Evolutionary conservation across 2,113 vertebrate species (phyloP).

Genomic region (Nansenia antarctica): DNA sequence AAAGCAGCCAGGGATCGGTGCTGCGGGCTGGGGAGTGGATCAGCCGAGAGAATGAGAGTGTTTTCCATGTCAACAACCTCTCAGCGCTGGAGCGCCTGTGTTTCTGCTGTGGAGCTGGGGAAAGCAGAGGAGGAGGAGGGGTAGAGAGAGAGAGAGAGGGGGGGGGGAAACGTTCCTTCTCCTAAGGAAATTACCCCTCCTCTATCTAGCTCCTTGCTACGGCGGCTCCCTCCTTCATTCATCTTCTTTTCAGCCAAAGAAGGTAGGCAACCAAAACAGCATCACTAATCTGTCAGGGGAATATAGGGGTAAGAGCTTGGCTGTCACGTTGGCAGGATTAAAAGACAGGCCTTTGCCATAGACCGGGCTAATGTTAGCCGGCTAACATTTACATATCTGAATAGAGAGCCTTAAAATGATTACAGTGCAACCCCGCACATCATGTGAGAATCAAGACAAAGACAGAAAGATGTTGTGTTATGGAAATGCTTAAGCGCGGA

Average conservation of each 20-base stretch:
- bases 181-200: slow-evolving; percentile 50
- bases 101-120: slow-evolving; percentile 53
- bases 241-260: slow-evolving; percentile 49
- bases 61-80: slow-evolving; percentile 62
- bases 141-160: slow-evolving; percentile 15
- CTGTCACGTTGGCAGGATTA: slow-evolving; percentile 61
- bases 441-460: slow-evolving; percentile 16
- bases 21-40: slow-evolving; percentile 38
- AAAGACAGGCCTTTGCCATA: slow-evolving; percentile 38
- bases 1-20: slow-evolving; percentile 29
- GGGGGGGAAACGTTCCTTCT: slow-evolving; percentile 56
- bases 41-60: slow-evolving; percentile 52
- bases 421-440: slow-evolving; percentile 34
- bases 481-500: slow-evolving; percentile 24
- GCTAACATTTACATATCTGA: not conserved
- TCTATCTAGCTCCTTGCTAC: slow-evolving; percentile 41
- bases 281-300: slow-evolving; percentile 51
- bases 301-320: slow-evolving; percentile 20
- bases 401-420: not conserved
- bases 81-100: slow-evolving; percentile 51
- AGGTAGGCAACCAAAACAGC: slow-evolving; percentile 65
- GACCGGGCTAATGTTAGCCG: too few relatives aligned
- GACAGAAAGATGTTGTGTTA: not conserved
- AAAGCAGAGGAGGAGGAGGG: slow-evolving; percentile 47
- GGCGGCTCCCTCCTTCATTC: slow-evolving; percentile 28